These are phyloP conservation scores for Helicoverpa zea DNA, from an alignment of 1,140 invertebrate species.

Conservation along the genomic window DNA sequence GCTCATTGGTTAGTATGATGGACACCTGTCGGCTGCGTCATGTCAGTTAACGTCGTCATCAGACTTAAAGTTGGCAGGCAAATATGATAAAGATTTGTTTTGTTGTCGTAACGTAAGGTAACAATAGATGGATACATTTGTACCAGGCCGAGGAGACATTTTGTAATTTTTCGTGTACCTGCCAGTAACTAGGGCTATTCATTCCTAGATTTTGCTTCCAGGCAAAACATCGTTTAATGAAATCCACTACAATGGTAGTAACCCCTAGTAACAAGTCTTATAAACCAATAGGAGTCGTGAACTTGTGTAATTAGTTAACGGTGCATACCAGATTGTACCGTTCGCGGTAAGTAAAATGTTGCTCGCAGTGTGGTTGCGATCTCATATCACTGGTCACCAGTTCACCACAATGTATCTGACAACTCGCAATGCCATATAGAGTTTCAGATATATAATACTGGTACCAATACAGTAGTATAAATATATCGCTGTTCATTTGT, in stretches of 20 bases:
- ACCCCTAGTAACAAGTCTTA: background rate
- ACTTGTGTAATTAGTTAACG: slow-evolving; percentile 67
- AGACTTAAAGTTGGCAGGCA: no score
- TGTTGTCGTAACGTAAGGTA: background rate
- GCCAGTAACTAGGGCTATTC: background rate
- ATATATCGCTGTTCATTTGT: slow-evolving; percentile 6
- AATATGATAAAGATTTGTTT: background rate
- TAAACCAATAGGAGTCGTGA: slow-evolving; percentile 46
- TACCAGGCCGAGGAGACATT: no score
- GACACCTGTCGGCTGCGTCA: no score
- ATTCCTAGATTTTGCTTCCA: background rate
- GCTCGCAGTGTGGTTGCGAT: slow-evolving; percentile 44
- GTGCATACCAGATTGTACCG: slow-evolving; percentile 65
- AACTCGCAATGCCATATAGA: slow-evolving; percentile 35
- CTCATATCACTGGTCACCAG: slow-evolving; percentile 41
- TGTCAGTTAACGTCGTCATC: no score
- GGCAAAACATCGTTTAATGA: background rate
- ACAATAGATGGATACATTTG: no score
- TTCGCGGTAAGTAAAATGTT: slow-evolving; percentile 51
- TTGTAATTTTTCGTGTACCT: no score
- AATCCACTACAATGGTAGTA: slow-evolving; percentile 19
- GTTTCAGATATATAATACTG: slow-evolving; percentile 41
- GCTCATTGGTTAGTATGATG: no score
- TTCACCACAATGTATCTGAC: slow-evolving; percentile 30
- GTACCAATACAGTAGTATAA: background rate